Conservation (phyloP, 2,888 invertebrate genomes). For the Pterostichus madidus region DNA sequence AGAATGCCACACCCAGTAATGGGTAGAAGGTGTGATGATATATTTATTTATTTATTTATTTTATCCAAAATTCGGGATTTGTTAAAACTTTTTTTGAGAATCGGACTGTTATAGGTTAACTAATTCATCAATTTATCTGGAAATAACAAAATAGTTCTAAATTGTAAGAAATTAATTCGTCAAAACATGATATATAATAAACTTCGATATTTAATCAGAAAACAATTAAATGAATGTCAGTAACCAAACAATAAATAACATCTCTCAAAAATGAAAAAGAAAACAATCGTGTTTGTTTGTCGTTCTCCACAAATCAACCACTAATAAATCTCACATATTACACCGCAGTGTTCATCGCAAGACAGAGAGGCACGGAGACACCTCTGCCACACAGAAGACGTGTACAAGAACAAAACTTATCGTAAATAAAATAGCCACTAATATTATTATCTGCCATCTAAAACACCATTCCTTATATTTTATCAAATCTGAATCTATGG, state of each 20-base stretch:
- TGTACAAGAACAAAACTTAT: slow-evolving; percentile 52
- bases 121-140: no score
- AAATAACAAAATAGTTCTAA: no score
- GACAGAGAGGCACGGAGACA: slow-evolving; percentile 38
- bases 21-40: no score
- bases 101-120: no score
- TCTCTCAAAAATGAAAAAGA: slow-evolving; percentile 11
- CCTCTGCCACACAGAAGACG: slow-evolving; percentile 51
- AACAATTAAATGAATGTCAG: slow-evolving; percentile 10
- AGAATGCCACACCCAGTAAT: no score
- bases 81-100: no score
- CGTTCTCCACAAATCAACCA: slow-evolving; percentile 30
- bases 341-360: slow-evolving; percentile 43
- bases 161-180: neutral
- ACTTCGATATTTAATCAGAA: slow-evolving; percentile 6
- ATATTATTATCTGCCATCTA: slow-evolving; percentile 65
- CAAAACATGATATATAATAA: neutral
- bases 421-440: slow-evolving; percentile 66
- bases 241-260: slow-evolving; percentile 6
- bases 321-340: slow-evolving; percentile 59
- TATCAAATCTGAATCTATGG: slow-evolving; percentile 65
- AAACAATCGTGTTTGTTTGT: slow-evolving; percentile 32
- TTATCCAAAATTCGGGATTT: no score
- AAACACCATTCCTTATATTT: slow-evolving; percentile 67
- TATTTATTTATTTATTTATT: no score